Base-by-base conservation (phyloP, 2,888 invertebrate species). In the Nesidiocoris tenuis region DNA sequence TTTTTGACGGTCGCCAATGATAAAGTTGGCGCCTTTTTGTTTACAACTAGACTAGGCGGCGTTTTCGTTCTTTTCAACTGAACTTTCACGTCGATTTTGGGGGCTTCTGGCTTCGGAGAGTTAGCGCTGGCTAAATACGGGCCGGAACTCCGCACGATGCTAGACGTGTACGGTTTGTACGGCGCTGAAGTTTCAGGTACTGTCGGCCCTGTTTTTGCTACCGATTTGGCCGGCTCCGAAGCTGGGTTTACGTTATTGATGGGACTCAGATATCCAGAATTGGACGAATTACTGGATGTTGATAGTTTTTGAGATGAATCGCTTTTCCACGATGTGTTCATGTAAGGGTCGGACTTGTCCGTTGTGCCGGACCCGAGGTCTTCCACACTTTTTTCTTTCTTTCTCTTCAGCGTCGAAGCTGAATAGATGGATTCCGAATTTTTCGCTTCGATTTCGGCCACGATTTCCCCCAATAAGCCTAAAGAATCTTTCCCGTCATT, bases 351-450 rank as follows among this genome's bases (percentile, higher is more conserved):
- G 17, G 80, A 81, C 22, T 81, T 77, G 57, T 80, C 78, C 24
- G 79, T 78, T 17, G 54, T 63, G 76, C 77, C 71, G 74, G 80
- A 71, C 1, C 18, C 72, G 12, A 22, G 21, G 2, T 61, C 61
- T 82, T 84, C 12, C 77, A 83, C 84, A 75, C 81, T 82, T 66
- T 84, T 84, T 79, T 86, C 85, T 79, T 87, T 87, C 81, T 89
- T 90, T 75, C 88, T 85, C 0, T 88, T 87, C 1, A 92, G 83
- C 0, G 91, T 91, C 0, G 91, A 90, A 0, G 91, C 90, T 0
- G 93, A 93, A 82, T 95, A 95, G 80, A 95, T 93, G 0, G 94
- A 94, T 80, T 94, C 94, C 55, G 92, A 90, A 82, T 94, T 94
- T 39, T 93, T 86, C 81, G 91, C 91, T 81, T 94, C 93, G 81